Percentiles rank a stretch among this genome's conserved stretches.
These are phyloP conservation scores for Chloropsis hardwickii DNA, from an alignment of 2,113 vertebrate species.

Conservation along the genomic window DNA sequence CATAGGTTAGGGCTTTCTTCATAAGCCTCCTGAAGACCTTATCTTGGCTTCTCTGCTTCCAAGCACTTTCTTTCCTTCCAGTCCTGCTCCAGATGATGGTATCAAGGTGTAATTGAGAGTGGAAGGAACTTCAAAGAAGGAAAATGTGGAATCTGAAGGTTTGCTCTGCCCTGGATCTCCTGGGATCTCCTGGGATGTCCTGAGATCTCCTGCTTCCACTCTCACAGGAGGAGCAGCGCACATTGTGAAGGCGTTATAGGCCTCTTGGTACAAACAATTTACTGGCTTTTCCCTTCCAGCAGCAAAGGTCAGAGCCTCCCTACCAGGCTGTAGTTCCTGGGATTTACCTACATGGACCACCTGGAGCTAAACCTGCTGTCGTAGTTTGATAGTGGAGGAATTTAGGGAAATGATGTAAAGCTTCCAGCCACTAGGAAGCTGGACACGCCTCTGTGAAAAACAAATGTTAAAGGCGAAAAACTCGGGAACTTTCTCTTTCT, in stretches of 20 bases:
- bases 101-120: background rate
- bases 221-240: accelerated
- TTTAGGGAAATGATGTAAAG: no score
- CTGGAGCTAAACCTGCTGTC: background rate
- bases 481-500: no score
- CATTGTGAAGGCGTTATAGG: accelerated
- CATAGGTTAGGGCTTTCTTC: background rate
- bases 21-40: background rate
- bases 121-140: background rate
- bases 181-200: accelerated
- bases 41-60: background rate
- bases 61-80: background rate
- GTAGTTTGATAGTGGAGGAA: no score
- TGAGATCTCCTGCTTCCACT: accelerated
- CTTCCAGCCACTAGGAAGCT: no score
- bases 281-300: background rate
- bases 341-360: accelerated
- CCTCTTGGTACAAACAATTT: background rate
- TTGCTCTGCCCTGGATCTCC: background rate
- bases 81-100: background rate
- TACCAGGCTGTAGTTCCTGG: background rate
- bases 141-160: background rate
- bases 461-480: no score
- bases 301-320: background rate
- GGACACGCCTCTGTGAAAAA: no score